These are phyloP conservation scores for Yponomeuta plumbellus DNA, from an alignment of 2,888 invertebrate species.

Conservation along the genomic window DNA sequence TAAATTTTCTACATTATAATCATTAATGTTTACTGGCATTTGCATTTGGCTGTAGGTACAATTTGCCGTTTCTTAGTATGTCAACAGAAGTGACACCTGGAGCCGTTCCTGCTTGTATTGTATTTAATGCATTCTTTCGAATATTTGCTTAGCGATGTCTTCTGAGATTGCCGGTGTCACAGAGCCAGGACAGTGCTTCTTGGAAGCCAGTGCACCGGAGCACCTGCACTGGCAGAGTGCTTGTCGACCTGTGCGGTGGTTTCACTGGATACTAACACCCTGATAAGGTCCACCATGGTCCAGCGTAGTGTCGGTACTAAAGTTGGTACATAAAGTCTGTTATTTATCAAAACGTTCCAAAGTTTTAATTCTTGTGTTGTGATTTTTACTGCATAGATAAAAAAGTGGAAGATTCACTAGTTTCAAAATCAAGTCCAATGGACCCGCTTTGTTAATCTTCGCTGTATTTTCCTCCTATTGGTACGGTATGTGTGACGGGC, in stretches of 20 bases:
- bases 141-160: slow-evolving; percentile 20
- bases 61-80: too few species aligned
- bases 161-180: slow-evolving; percentile 22
- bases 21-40: too few species aligned
- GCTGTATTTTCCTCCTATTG: background rate
- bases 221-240: background rate
- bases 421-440: too few species aligned
- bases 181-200: background rate
- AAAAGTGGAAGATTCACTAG: too few species aligned
- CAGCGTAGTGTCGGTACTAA: background rate
- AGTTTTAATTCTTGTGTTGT: background rate
- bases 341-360: background rate
- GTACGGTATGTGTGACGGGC: background rate
- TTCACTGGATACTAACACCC: background rate
- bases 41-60: too few species aligned
- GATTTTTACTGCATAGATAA: too few species aligned
- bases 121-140: slow-evolving; percentile 52
- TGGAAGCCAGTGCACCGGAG: background rate
- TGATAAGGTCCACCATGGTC: background rate
- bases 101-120: background rate
- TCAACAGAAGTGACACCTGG: too few species aligned
- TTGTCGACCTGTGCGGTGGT: background rate
- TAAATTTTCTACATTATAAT: too few species aligned
- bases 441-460: background rate
- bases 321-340: background rate